Conservation (phyloP, 2,113 vertebrate species). For the Rattus norvegicus region DNA sequence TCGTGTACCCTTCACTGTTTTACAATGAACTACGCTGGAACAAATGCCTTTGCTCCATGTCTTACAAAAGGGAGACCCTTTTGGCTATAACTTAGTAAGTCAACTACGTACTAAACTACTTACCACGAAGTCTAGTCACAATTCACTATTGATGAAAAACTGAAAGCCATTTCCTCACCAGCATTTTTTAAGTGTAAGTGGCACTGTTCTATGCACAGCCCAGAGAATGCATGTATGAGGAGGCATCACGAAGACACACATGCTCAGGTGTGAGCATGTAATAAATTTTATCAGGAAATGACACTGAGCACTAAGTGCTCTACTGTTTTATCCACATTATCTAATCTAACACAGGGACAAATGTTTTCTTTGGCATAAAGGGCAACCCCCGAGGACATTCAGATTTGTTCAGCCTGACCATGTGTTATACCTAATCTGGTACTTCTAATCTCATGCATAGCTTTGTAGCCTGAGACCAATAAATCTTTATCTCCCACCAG, state of each 20-base stretch:
- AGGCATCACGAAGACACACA: not conserved
- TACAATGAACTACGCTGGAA: not conserved
- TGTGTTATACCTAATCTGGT: not conserved
- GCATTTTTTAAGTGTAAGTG: constrained; percentile 17
- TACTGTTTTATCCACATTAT: not conserved
- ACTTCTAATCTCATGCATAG: not conserved
- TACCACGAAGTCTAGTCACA: constrained; percentile 22
- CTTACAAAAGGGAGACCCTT: not conserved
- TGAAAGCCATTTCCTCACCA: not conserved
- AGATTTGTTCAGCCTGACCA: not conserved
- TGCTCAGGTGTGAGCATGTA: not conserved
- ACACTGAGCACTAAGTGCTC: not conserved
- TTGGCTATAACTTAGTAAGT: not conserved
- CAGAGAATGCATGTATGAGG: not conserved
- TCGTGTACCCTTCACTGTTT: not conserved
- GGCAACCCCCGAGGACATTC: not conserved
- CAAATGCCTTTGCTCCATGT: not conserved
- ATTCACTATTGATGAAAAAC: constrained; percentile 15
- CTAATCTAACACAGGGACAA: not conserved
- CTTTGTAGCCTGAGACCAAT: not conserved
- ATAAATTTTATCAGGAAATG: not conserved
- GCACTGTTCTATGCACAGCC: not conserved
- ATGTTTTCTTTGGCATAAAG: not conserved
- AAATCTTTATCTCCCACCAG: not conserved
- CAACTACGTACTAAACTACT: not conserved